Evolutionary conservation across 2,888 invertebrate species (phyloP).

Genomic region (Zaprionus bogoriensis): DNA sequence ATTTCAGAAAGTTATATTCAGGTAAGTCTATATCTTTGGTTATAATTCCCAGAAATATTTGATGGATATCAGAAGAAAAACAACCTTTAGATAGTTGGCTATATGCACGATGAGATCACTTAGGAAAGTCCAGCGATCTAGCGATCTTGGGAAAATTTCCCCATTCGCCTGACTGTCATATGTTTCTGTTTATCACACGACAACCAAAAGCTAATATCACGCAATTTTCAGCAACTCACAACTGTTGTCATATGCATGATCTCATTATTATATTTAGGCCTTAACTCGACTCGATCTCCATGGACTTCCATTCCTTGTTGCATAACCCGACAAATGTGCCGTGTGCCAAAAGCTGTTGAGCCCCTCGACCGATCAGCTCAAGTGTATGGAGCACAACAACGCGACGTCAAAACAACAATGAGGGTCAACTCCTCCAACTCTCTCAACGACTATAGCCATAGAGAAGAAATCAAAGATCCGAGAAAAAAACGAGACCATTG

Average conservation of each 20-base stretch:
- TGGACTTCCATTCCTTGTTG: conserved; percentile 45
- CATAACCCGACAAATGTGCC: conserved; percentile 45
- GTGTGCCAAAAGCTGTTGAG: conserved; percentile 53
- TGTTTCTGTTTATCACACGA: no score
- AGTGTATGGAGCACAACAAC: conserved; percentile 45
- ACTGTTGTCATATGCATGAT: not conserved
- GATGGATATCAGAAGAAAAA: no score
- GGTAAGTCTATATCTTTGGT: no score
- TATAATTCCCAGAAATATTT: no score
- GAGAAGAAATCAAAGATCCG: conserved; percentile 15
- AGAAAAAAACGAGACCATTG: conserved; percentile 28
- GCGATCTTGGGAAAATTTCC: not conserved
- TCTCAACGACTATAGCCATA: conserved; percentile 37
- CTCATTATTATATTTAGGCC: not conserved
- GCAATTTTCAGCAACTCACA: no score
- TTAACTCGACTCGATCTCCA: not conserved
- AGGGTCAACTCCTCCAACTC: conserved; percentile 54
- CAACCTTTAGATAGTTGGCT: no score
- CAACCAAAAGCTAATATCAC: no score
- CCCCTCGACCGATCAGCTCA: conserved; percentile 30
- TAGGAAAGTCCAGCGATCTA: not conserved
- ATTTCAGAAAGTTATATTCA: not conserved
- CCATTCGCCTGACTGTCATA: no score
- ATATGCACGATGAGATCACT: not conserved
- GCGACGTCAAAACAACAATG: conserved; percentile 26